Conservation (phyloP, 2,113 vertebrate genomes). For the Tenebrosternarchus preto region DNA sequence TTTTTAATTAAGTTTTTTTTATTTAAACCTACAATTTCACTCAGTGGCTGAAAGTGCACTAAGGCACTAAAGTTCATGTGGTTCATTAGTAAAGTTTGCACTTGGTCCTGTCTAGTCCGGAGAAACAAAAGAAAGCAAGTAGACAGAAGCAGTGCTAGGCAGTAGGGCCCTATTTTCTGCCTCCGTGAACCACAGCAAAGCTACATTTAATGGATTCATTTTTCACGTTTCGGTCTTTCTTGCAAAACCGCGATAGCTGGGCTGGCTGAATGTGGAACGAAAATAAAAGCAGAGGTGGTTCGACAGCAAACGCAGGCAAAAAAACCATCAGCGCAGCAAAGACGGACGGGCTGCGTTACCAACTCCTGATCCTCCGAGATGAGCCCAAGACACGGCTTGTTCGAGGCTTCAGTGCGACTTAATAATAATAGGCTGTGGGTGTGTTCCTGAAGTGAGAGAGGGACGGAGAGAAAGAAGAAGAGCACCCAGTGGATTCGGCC, state of each 20-base stretch:
- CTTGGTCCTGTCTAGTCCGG: not conserved
- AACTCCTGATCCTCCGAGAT: constrained; percentile 27
- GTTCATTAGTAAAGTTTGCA: constrained; percentile 29
- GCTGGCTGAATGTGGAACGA: not conserved
- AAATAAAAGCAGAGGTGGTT: no score
- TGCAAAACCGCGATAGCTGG: not conserved
- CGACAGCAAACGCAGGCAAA: no score
- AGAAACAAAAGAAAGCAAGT: not conserved
- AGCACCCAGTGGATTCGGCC: not conserved
- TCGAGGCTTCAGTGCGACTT: not conserved
- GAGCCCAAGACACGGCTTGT: not conserved
- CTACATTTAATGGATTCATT: constrained; percentile 31
- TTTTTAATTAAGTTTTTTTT: constrained; percentile 34
- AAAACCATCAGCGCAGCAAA: no score
- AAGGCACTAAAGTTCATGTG: constrained; percentile 5
- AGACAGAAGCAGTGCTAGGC: not conserved
- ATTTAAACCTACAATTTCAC: constrained; percentile 20
- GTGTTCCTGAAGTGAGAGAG: not conserved
- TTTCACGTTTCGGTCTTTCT: constrained; percentile 13
- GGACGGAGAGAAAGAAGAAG: not conserved
- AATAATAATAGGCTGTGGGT: not conserved
- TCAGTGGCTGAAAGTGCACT: constrained; percentile 12
- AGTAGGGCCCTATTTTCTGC: constrained; percentile 31
- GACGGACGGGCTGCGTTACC: no score
- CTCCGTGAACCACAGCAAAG: constrained; percentile 23